phyloP scores from a whole-genome alignment of 2,888 invertebrate genomes.

The Cylloceria caligata region DNA sequence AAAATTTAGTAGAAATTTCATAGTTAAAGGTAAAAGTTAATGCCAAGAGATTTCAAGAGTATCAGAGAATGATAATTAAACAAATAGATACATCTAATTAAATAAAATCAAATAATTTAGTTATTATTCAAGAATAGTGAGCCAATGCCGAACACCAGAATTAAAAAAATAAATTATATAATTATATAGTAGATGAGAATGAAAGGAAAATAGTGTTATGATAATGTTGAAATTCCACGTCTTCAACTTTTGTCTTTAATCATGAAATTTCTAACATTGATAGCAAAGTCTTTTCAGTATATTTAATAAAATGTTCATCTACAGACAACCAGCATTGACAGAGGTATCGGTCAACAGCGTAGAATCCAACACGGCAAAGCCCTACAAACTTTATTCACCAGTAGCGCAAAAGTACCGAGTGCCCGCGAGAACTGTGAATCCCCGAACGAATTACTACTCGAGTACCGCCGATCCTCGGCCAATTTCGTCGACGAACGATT shows the following conservation, averaged over 20 bases:
- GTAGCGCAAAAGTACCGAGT: constrained; percentile 62
- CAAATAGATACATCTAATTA: too few species aligned
- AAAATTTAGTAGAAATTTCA: too few species aligned
- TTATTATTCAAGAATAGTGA: too few species aligned
- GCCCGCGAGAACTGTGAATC: constrained; percentile 68
- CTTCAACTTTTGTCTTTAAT: background rate
- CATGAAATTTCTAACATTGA: background rate
- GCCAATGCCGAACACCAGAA: too few species aligned
- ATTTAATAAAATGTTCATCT: constrained; percentile 18
- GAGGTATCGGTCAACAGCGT: constrained; percentile 80
- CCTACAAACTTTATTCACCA: constrained; percentile 68
- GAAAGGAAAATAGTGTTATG: too few species aligned
- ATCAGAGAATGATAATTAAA: too few species aligned
- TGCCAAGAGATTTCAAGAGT: too few species aligned
- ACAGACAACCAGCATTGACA: constrained; percentile 77
- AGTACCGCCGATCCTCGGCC: constrained; percentile 72
- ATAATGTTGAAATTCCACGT: too few species aligned
- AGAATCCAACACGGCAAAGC: constrained; percentile 75
- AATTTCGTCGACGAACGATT: constrained; percentile 67
- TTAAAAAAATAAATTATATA: too few species aligned
- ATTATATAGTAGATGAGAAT: too few species aligned
- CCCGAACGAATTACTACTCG: constrained; percentile 69
- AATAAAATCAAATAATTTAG: too few species aligned
- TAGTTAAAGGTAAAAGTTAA: too few species aligned
- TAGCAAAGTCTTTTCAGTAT: background rate